Evolutionary conservation across 2,797 vertebrate species (phyloP), one percentile per base, ranked within the genome.

Genomic region (Selene dorsalis): DNA sequence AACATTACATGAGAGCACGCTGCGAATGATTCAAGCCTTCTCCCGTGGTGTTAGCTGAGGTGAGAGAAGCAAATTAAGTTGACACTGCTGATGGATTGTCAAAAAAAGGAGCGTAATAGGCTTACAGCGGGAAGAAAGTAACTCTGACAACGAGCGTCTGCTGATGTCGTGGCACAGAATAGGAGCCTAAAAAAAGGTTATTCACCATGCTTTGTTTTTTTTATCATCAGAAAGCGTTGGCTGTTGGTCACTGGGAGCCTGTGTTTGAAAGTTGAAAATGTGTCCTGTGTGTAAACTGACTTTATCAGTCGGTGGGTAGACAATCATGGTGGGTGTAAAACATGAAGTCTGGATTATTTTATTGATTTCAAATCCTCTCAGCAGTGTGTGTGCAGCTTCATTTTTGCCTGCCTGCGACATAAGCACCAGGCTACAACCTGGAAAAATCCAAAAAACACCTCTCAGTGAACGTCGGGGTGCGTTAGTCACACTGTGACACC

Each of bases 11-110:
- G 57, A 63, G 59, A 22, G 41, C 12, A 47, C 24, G 3, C 56
- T 6, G 26, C 26, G 32, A 69, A 75, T 72, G 63, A 82, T 73
- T 86, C 63, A 50, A 28, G 30, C 10, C 1, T 71, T 78, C 79
- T 71, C 43, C 74, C 26, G 65, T 2, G 26, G 58, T 48, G 78
- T 43, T 65, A 50, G 74, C 50, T 55, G 81, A 81, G 61, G 58
- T 87, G 78, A 75, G 53, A 73, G 73, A 72, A 75, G 79, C 53
- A 50, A 90, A 87, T 88, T 73, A 77, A 71, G 67, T 67, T 70
- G 76, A 86, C 48, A 30, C 67, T 32, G 48, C 8, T 1, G 62
- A 69, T 68, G 74, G 67, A 80, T 43, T 76, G 79, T 77, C 55
- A 79, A 68, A 74, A 74, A 69, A 61, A 22, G 26, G 66, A 66